Conservation (phyloP, 2,797 vertebrate species). For the Anisognathus igniventris region DNA sequence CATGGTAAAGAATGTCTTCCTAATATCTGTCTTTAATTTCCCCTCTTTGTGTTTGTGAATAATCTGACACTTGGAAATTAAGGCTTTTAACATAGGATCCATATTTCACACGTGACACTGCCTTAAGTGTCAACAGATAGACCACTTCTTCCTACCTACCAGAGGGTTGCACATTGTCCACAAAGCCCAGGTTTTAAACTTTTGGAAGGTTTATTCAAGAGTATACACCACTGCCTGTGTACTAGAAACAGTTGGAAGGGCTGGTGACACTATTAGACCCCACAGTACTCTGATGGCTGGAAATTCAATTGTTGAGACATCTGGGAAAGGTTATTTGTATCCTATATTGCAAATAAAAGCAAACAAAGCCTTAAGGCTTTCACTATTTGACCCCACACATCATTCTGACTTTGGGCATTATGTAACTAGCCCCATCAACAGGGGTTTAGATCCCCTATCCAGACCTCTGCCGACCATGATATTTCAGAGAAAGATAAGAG, state of each 20-base stretch:
- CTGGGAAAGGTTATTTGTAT: neutral
- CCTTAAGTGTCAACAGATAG: neutral
- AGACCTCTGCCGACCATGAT: neutral
- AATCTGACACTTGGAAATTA: neutral
- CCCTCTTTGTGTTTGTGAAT: neutral
- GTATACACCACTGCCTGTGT: neutral
- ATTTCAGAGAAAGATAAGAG: neutral
- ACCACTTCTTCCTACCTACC: neutral
- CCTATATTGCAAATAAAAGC: neutral
- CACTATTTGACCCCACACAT: neutral
- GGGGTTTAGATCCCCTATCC: neutral
- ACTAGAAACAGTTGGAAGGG: neutral
- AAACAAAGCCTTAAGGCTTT: neutral
- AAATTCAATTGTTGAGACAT: neutral
- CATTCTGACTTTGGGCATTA: neutral
- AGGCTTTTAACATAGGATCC: neutral
- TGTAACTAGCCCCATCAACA: neutral
- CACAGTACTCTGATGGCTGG: neutral
- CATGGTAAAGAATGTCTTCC: neutral
- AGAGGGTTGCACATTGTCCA: neutral
- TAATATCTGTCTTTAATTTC: neutral
- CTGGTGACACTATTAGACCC: neutral
- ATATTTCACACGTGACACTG: rapidly evolving
- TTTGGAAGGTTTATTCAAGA: neutral
- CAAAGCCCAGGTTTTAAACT: neutral